Conservation (phyloP, 2,888 invertebrate genomes). For the Acleris holmiana region DNA sequence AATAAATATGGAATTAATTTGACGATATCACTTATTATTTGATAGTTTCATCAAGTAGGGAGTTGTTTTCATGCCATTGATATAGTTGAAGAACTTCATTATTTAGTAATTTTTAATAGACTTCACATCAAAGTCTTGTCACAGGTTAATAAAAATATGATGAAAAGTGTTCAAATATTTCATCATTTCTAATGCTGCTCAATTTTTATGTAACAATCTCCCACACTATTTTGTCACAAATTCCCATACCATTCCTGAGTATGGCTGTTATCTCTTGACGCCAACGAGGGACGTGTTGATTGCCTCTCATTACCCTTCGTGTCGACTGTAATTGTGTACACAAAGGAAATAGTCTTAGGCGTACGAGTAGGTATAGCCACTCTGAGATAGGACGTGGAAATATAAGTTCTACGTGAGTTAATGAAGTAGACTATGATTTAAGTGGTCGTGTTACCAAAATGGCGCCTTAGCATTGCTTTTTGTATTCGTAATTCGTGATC, state of each 20-base stretch:
- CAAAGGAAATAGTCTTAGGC: conserved; percentile 33
- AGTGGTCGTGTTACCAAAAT: conserved; percentile 14
- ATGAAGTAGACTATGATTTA: conserved; percentile 23
- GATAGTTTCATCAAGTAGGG: too few species aligned
- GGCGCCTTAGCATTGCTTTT: not conserved
- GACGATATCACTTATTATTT: too few species aligned
- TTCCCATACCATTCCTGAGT: conserved; percentile 5
- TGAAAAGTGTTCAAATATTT: too few species aligned
- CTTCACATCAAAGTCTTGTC: too few species aligned
- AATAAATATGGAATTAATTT: too few species aligned
- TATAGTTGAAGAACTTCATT: too few species aligned
- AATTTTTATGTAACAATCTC: too few species aligned
- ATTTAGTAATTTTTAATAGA: too few species aligned
- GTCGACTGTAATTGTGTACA: conserved; percentile 36
- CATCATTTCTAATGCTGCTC: too few species aligned
- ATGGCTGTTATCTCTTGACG: conserved; percentile 22
- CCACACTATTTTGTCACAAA: not conserved
- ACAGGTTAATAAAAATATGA: too few species aligned
- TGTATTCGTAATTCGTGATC: too few species aligned
- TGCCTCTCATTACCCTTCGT: conserved; percentile 33
- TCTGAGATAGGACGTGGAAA: conserved; percentile 6
- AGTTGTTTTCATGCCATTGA: too few species aligned
- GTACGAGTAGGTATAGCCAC: not conserved
- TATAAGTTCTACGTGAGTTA: conserved; percentile 24
- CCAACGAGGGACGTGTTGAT: conserved; percentile 31